Evolutionary conservation across 2,113 vertebrate species (phyloP).

Genomic region (Prinia subflava): DNA sequence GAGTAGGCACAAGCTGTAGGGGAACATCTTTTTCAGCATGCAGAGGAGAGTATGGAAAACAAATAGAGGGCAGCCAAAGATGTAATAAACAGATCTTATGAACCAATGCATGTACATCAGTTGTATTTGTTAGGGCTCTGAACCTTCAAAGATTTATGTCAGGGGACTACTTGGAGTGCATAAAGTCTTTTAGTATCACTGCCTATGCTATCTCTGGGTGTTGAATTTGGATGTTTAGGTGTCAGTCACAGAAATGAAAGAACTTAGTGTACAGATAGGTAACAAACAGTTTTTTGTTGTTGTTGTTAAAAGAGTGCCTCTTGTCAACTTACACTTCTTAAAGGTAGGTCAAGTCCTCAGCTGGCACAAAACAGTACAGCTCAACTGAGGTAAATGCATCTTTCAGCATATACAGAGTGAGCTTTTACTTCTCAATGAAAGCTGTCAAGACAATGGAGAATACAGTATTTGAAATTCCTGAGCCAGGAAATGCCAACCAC

Average conservation of each 20-base stretch:
- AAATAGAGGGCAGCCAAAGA: slow-evolving; percentile 18
- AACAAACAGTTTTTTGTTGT: background rate
- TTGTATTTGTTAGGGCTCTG: background rate
- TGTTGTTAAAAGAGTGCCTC: background rate
- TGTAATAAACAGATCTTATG: slow-evolving; percentile 33
- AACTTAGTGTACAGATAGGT: background rate
- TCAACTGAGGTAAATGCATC: background rate
- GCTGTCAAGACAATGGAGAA: background rate
- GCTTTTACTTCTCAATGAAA: background rate
- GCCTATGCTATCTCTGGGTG: background rate
- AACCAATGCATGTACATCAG: background rate
- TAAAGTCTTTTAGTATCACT: background rate
- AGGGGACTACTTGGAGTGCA: background rate
- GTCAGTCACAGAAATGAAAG: background rate
- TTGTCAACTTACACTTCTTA: background rate
- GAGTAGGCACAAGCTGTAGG: background rate
- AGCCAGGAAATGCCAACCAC: background rate
- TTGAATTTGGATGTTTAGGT: background rate
- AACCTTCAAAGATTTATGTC: background rate
- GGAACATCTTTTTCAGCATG: background rate
- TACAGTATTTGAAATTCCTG: background rate
- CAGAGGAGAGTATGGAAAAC: background rate
- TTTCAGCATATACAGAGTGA: background rate
- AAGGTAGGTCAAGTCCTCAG: background rate
- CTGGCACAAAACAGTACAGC: background rate